phyloP scores from a whole-genome alignment of 2,797 vertebrate species.

The Aphelocoma californica region DNA sequence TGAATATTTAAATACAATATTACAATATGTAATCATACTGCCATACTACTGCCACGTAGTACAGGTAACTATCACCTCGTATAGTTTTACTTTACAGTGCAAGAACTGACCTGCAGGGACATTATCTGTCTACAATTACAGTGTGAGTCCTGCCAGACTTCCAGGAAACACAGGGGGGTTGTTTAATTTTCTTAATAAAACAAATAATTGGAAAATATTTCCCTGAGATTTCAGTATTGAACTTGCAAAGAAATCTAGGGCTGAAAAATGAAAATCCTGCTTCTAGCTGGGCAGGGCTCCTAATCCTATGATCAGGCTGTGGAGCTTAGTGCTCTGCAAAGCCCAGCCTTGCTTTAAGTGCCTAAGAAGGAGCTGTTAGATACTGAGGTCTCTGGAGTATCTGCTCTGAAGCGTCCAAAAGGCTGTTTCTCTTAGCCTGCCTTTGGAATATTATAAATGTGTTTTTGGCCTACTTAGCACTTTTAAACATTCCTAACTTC shows the following conservation, averaged over 20 bases:
- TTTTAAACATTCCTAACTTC: neutral
- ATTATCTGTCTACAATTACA: neutral
- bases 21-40: slow-evolving; percentile 13
- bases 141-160: neutral
- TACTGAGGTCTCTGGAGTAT: neutral
- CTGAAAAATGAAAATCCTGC: neutral
- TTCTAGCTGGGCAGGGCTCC: neutral
- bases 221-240: neutral
- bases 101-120: neutral
- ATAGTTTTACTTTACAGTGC: neutral
- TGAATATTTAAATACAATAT: slow-evolving; percentile 46
- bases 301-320: neutral
- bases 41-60: neutral
- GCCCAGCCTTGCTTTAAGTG: neutral
- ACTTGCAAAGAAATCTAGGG: neutral
- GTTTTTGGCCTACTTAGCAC: neutral
- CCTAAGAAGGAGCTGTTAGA: neutral
- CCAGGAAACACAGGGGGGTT: neutral
- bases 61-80: neutral
- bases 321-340: neutral
- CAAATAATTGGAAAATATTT: neutral
- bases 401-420: neutral
- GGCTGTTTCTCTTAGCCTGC: neutral
- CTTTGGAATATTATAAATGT: neutral
- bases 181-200: neutral